Conservation (phyloP, 2,113 vertebrate genomes). For the Triplophysa tibetana region DNA sequence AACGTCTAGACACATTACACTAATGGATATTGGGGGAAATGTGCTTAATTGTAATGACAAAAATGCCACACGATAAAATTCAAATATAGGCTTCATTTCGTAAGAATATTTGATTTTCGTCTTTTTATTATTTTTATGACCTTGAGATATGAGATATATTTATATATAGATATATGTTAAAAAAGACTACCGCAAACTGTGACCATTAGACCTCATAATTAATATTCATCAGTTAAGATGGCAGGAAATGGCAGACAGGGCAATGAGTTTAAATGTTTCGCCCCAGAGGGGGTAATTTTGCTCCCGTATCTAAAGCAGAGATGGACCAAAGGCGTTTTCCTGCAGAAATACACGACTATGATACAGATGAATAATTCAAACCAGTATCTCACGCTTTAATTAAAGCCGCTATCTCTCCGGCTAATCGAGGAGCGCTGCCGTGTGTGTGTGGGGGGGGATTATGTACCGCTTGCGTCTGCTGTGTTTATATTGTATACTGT, state of each 20-base stretch:
- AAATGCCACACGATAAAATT: too few species aligned
- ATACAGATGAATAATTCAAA: conserved; percentile 68
- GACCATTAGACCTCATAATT: not conserved
- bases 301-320: conserved; percentile 3
- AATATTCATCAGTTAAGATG: not conserved
- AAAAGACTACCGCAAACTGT: too few species aligned
- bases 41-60: too few species aligned
- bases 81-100: too few species aligned
- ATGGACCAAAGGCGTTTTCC: not conserved
- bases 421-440: conserved; percentile 51
- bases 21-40: too few species aligned
- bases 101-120: too few species aligned
- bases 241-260: not conserved
- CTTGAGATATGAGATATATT: too few species aligned
- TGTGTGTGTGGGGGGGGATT: not conserved
- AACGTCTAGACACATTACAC: too few species aligned
- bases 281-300: conserved; percentile 10
- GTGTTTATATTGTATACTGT: conserved; percentile 41
- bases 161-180: not conserved
- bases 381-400: conserved; percentile 70
- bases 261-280: not conserved
- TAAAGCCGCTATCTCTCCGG: conserved; percentile 69
- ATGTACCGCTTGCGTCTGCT: conserved; percentile 33
- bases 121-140: too few species aligned
- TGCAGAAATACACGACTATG: conserved; percentile 39